These are phyloP conservation scores for Drosophila virilis DNA, from an alignment of 1,140 invertebrate genomes.

Conservation along the genomic window DNA sequence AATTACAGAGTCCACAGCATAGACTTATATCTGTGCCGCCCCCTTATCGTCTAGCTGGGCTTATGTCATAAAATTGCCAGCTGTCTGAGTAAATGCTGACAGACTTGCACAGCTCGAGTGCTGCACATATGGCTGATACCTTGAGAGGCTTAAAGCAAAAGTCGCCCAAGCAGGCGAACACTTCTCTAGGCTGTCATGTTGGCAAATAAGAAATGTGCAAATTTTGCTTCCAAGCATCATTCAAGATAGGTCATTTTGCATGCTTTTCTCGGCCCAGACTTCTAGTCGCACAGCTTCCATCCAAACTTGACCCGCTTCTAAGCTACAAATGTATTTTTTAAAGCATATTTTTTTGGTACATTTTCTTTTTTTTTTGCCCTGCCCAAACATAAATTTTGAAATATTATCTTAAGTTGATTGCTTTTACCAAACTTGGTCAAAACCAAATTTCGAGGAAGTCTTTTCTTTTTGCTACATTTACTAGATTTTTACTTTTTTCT, in stretches of 20 bases:
- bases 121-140: conserved; percentile 5
- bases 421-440: too few species aligned
- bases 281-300: too few species aligned
- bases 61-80: conserved; percentile 24
- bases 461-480: too few species aligned
- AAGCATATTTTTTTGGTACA: not conserved
- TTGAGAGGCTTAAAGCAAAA: conserved; percentile 18
- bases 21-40: not conserved
- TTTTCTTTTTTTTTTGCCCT: not conserved
- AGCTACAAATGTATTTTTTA: not conserved
- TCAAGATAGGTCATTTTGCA: not conserved
- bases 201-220: conserved; percentile 2
- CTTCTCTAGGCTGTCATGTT: not conserved
- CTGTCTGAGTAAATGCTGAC: conserved; percentile 7
- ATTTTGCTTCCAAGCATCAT: conserved; percentile 13
- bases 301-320: conserved; percentile 1
- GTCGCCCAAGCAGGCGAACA: not conserved
- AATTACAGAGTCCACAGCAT: conserved; percentile 51
- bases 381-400: too few species aligned
- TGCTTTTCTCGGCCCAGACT: not conserved
- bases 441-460: too few species aligned
- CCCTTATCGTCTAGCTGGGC: conserved; percentile 24
- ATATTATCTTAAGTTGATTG: too few species aligned
- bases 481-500: too few species aligned
- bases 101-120: conserved; percentile 10